phyloP scores from a whole-genome alignment of 2,113 vertebrate species.

The Nycticorax nycticorax region DNA sequence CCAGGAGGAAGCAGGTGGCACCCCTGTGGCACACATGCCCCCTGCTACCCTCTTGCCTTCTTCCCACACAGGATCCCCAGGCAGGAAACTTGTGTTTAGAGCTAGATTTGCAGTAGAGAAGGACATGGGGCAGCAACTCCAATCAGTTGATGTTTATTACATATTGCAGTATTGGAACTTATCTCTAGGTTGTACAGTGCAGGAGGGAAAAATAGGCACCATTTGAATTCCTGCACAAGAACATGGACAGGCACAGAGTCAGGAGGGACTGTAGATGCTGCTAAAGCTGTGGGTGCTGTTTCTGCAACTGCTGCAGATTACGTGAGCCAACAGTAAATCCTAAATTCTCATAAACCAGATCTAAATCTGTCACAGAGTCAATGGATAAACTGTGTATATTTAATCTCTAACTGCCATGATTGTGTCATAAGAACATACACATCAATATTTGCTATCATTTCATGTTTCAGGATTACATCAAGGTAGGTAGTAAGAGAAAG shows the following conservation, averaged over 20 bases:
- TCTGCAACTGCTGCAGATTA: not conserved
- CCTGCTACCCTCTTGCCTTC: rapidly evolving
- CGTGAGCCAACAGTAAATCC: not conserved
- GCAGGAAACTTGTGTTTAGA: not conserved
- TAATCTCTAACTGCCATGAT: not conserved
- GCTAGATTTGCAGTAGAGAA: not conserved
- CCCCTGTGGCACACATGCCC: not conserved
- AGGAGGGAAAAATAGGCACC: not conserved
- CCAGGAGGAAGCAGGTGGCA: not conserved
- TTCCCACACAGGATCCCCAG: not conserved
- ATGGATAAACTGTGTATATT: not conserved
- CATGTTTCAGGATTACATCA: not conserved
- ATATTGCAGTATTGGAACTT: not conserved
- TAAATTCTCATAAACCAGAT: not conserved
- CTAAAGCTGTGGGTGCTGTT: not conserved
- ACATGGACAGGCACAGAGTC: not conserved
- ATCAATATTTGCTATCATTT: not conserved
- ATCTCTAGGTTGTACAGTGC: not conserved
- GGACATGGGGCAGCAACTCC: not conserved
- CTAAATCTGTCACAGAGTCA: not conserved
- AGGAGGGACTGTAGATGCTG: not conserved
- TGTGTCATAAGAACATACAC: not conserved
- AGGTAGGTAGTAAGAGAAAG: not conserved
- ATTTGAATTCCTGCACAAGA: not conserved
- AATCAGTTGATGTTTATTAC: rapidly evolving